Conservation (phyloP, 1,140 invertebrate species). For the Papilio glaucus region DNA sequence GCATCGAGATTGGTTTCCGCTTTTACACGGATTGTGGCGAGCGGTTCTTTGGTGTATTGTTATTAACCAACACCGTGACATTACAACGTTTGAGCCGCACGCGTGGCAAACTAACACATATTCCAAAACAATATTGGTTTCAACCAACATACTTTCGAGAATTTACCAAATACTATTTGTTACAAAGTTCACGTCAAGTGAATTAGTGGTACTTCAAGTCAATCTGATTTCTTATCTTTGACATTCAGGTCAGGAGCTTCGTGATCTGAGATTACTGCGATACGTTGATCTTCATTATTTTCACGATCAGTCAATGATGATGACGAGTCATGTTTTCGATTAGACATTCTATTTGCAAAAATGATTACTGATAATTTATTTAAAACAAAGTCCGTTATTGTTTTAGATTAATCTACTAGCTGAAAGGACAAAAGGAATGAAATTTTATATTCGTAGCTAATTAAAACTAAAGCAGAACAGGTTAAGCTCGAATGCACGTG, state of each 20-base stretch:
- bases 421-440: conserved; percentile 2
- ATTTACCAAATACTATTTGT: conserved; percentile 27
- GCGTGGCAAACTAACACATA: conserved; percentile 73
- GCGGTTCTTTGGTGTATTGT: conserved; percentile 68
- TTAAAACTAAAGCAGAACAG: neutral
- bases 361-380: conserved; percentile 26
- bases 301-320: conserved; percentile 69
- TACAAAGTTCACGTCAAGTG: conserved; percentile 44
- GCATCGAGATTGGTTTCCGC: conserved; percentile 74
- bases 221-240: conserved; percentile 70
- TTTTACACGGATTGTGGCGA: conserved; percentile 78
- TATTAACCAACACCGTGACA: conserved; percentile 72
- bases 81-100: conserved; percentile 66
- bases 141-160: conserved; percentile 28
- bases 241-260: conserved; percentile 75
- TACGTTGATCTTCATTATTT: conserved; percentile 66
- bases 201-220: conserved; percentile 76
- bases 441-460: neutral
- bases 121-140: conserved; percentile 54
- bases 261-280: conserved; percentile 67
- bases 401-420: conserved; percentile 11
- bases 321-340: conserved; percentile 73
- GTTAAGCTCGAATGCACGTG: neutral
- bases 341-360: conserved; percentile 48
- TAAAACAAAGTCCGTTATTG: conserved; percentile 23